Evolutionary conservation across 1,140 invertebrate genomes (phyloP), one percentile per base, ranked within the genome.

Genomic region (Neodiprion fabricii): DNA sequence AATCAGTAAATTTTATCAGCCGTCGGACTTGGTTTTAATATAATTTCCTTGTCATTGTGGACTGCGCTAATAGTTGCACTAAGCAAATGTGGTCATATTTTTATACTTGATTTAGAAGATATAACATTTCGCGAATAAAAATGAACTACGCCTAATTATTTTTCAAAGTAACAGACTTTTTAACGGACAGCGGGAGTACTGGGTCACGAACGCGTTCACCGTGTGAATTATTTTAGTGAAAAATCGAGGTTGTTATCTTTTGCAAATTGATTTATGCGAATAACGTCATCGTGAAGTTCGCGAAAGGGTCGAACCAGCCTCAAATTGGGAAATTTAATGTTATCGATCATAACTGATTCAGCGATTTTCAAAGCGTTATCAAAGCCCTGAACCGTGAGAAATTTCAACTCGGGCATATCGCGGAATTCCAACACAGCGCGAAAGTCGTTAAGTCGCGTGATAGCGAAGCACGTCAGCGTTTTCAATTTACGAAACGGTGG

Each of bases 221-320:
- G 28, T 40, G 28, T 40, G 28, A 40, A 40, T 40, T 40, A 40
- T 2, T 40, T 40, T 40, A 40, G 28, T 40, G 5, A 40, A 11
- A 61, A 61, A 61, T 61, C 53, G n/a, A 61, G 53, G 53, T 61
- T 61, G 8, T 61, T 61, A n/a, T 61, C 53, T 61, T 12, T 61
- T 8, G 53, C 53, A 8, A 61, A 12, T 61, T 61, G 1, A 11
- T n/a, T 61, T 3, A 40, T 40, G 28, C 28, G 28, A 40, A 40
- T 40, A n/a, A 61, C 53, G 7, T 61, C 53, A 8, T 61, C 53
- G 53, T 61, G n/a, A n/a, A 61, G 1, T 61, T 12, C 53, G 53
- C 1, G 53, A 61, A n/a, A 61, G 1, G n/a, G 11, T 61, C 53
- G 1, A 11, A 61, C 11, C 3, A 61, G 1, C 53, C n/a, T 61